Conservation (phyloP, 2,113 vertebrate species). For the Zapus hudsonius region DNA sequence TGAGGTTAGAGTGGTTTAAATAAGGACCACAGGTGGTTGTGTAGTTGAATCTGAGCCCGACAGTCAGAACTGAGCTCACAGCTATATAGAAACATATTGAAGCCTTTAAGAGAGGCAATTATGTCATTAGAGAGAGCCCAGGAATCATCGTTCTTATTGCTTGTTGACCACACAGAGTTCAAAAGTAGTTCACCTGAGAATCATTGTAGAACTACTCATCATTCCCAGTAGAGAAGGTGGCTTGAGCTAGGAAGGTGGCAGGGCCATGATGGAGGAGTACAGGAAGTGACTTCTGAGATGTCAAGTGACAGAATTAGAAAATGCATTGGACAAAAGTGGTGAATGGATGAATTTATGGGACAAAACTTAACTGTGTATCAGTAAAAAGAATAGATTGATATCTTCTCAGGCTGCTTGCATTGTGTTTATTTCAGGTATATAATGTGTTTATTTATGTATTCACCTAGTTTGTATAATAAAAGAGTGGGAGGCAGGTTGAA, state of each 20-base stretch:
- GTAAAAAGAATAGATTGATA: not conserved
- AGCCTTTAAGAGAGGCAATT: no score
- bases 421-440: not conserved
- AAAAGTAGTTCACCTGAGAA: not conserved
- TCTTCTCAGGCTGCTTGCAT: not conserved
- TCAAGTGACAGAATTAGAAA: not conserved
- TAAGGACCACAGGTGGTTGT: accelerated
- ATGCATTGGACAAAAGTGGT: not conserved
- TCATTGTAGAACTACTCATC: not conserved
- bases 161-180: not conserved
- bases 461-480: not conserved
- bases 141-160: not conserved
- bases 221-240: accelerated
- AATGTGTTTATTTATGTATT: not conserved
- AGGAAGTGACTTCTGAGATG: accelerated
- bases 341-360: not conserved
- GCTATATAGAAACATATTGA: not conserved
- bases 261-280: accelerated
- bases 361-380: not conserved
- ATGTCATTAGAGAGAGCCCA: not conserved
- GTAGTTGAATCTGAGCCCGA: accelerated
- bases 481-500: not conserved
- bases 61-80: no score
- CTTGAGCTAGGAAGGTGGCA: not conserved
- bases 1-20: not conserved